These are phyloP conservation scores for Zygaena filipendulae DNA, from an alignment of 2,888 invertebrate species.

Conservation along the genomic window DNA sequence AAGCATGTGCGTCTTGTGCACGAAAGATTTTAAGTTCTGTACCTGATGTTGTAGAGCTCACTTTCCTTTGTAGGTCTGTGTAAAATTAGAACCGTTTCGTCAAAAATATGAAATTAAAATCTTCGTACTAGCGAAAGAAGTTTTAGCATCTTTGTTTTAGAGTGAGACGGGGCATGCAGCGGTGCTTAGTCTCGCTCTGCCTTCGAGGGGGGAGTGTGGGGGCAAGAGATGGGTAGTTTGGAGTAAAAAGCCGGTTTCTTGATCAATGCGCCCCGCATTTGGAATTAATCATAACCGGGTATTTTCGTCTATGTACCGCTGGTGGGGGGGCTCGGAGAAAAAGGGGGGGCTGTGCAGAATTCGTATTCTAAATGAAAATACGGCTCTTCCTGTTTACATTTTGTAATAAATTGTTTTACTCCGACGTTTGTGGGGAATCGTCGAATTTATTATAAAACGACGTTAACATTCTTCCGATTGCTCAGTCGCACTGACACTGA, in stretches of 20 bases:
- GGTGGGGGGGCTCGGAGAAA: constrained; percentile 26
- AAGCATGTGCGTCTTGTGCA: constrained; percentile 39
- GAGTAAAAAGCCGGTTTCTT: constrained; percentile 67
- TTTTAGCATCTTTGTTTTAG: constrained; percentile 71
- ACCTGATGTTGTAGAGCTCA: constrained; percentile 16
- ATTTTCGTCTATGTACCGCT: constrained; percentile 59
- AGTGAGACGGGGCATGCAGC: constrained; percentile 58
- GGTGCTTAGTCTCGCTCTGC: constrained; percentile 61
- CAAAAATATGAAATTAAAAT: constrained; percentile 70
- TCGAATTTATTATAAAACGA: constrained; percentile 42
- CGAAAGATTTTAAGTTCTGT: constrained; percentile 21
- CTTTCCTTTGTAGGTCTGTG: constrained; percentile 16
- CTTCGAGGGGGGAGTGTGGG: constrained; percentile 27
- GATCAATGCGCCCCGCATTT: constrained; percentile 68
- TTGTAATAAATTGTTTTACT: constrained; percentile 68
- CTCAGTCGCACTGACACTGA: too few relatives aligned
- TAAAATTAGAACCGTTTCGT: constrained; percentile 67
- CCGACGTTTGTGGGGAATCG: constrained; percentile 39
- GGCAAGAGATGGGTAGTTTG: constrained; percentile 61
- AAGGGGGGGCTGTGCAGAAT: constrained; percentile 42
- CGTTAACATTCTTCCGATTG: too few relatives aligned
- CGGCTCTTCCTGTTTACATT: constrained; percentile 68
- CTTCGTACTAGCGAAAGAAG: constrained; percentile 70
- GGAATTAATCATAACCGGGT: constrained; percentile 69
- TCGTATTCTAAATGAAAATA: constrained; percentile 69